Evolutionary conservation across 2,113 vertebrate genomes (phyloP).

Genomic region (Nymphicus hollandicus): DNA sequence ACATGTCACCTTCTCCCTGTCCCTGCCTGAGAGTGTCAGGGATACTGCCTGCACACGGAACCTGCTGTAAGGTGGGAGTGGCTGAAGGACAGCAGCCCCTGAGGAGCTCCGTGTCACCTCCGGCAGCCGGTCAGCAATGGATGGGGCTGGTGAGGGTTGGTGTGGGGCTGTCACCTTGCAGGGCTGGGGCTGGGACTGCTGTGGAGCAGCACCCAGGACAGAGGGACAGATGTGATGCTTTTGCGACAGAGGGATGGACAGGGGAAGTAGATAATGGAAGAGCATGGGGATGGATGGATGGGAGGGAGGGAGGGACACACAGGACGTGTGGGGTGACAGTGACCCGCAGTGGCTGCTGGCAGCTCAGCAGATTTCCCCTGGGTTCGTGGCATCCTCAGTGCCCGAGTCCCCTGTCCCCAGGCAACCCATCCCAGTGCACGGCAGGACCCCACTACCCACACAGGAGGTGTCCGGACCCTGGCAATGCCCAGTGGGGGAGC

Average conservation of each 20-base stretch:
- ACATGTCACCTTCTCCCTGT: neutral
- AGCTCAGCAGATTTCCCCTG: neutral
- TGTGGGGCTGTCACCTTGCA: accelerated
- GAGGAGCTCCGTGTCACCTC: accelerated
- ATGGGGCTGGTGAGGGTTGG: neutral
- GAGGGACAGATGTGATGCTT: neutral
- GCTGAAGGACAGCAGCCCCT: neutral
- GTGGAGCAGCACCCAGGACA: neutral
- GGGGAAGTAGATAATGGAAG: neutral
- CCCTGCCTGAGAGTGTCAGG: neutral
- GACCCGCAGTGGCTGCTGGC: neutral
- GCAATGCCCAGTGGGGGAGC: accelerated
- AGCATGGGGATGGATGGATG: neutral
- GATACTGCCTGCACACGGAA: neutral
- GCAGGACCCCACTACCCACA: accelerated
- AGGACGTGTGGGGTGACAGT: neutral
- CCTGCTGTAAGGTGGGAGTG: neutral
- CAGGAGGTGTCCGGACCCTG: neutral
- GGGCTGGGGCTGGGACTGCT: neutral
- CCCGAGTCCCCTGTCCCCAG: no score
- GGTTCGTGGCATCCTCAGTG: neutral
- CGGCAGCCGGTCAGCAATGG: accelerated
- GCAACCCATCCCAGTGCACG: neutral
- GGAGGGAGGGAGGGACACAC: neutral
- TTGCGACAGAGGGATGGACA: neutral